Evolutionary conservation across 2,113 vertebrate species (phyloP), one percentile per base, ranked within the genome.

Genomic region (Oophaga pumilio): DNA sequence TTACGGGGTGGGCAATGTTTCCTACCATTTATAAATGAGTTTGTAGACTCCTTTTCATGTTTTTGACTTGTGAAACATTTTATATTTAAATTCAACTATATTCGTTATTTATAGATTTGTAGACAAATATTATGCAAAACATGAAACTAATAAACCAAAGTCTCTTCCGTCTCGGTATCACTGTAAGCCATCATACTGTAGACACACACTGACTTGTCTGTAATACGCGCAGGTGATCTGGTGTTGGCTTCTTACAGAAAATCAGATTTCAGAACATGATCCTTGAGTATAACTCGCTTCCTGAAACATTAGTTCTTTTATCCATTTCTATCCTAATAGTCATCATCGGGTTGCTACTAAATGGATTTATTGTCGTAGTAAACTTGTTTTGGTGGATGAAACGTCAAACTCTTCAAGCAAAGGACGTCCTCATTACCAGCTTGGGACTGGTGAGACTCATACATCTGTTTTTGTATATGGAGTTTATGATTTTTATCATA

Each of bases 331-430:
- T 0, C 69, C 9, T 73, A 14, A 33, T 73, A 73, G 8, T 73
- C 14, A 11, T 49, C 49, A 52, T 76, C 9, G 73, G 73, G 20
- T 76, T 76, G 1, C 49, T 76, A 18, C 73, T 76, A 4, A 76
- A 76, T 76, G 73, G 8, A 52, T 76, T 76, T 52, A 76, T 76
- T 52, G 73, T 76, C 8, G 52, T 52, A n/a, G 11, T 4, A 22
- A 76, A 50, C 73, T n/a, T 76, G 17, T 22, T 76, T 50, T n/a
- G 49, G 73, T 76, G 73, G 43, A 50, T 52, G 10, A 76, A 76
- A 76, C 1, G 10, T 50, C 73, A 52, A 76, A 52, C 73, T 52
- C 17, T 76, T n/a, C 18, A 76, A 11, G 6, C 73, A 18, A 52
- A 52, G 9, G 24, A 76, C 24, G 49, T 76, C n/a, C 17, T 76